phyloP scores from a whole-genome alignment of 2,113 vertebrate species.

The Gallinago media region DNA sequence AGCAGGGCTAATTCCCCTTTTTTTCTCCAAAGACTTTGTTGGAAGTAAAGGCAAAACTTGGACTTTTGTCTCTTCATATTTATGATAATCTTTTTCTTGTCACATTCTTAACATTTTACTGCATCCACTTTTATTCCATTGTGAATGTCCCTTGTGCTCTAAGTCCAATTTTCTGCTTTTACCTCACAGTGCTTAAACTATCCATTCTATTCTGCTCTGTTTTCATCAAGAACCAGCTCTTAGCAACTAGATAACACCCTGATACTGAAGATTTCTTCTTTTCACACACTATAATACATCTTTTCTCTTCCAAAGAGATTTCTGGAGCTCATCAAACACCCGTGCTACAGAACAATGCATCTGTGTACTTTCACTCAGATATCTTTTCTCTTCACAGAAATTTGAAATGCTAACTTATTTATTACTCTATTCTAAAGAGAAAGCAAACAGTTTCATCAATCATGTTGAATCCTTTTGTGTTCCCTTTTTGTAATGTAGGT shows the following conservation, averaged over 20 bases:
- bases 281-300: conserved; percentile 46
- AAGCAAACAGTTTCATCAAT: conserved; percentile 52
- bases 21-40: conserved; percentile 3
- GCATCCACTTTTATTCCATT: conserved; percentile 29
- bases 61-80: background rate
- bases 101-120: conserved; percentile 29
- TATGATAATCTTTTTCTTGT: conserved; percentile 39
- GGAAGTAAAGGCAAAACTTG: conserved; percentile 19
- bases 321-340: conserved; percentile 45
- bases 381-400: conserved; percentile 26
- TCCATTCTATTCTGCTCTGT: conserved; percentile 48
- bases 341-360: conserved; percentile 36
- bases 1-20: background rate
- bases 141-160: conserved; percentile 17
- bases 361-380: background rate
- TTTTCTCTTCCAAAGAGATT: conserved; percentile 56
- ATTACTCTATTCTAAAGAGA: conserved; percentile 24
- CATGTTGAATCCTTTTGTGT: conserved; percentile 16
- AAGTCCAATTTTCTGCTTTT: conserved; percentile 62
- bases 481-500: background rate
- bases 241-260: conserved; percentile 47
- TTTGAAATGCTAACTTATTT: conserved; percentile 54
- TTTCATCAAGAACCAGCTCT: conserved; percentile 45
- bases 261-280: conserved; percentile 49
- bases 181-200: conserved; percentile 32